Evolutionary conservation across 2,797 vertebrate genomes (phyloP), one percentile per base, ranked within the genome.

Genomic region (Mastacembelus armatus): DNA sequence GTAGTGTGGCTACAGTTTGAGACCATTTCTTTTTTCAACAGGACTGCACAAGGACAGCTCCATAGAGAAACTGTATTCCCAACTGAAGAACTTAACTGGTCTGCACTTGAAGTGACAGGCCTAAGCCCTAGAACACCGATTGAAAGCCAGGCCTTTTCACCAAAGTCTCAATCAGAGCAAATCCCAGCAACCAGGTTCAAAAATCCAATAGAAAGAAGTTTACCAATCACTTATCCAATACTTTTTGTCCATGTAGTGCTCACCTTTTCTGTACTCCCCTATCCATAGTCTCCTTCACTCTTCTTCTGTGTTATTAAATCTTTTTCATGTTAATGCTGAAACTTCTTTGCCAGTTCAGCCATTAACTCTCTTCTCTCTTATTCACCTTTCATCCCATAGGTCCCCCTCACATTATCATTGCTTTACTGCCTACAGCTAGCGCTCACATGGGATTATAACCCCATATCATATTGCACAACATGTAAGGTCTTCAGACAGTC

Each of bases 401-500:
- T 16, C 30, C 5, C 54, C 40, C 62, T 24, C 32, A 52, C 69
- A 50, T 51, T 55, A 45, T 71, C n/a, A 5, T 14, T 38, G 42
- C 45, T 63, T 80, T 77, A 66, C 38, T 56, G 68, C 58, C 52
- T 27, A 4, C 55, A 57, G 59, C 50, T 73, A 18, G 50, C 3
- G 3, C 49, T 73, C 73, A 43, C 6, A 2, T 29, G 76, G 64
- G 78, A 55, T 57, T 10, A 45, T 78, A 70, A 72, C 65, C 42
- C n/a, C 68, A 50, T 52, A 74, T 84, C 85, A 66, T 66, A 71
- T 85, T 86, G 64, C 79, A 82, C 78, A 83, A 52, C 79, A 70
- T 11, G 11, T 4, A 19, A 27, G 43, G 33, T 61, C 48, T 76
- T 62, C 30, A 49, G 61, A 69, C 52, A 51, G 56, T 48, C 40